Evolutionary conservation across 2,888 invertebrate species (phyloP), one percentile per base, ranked within the genome.

Genomic region (Coremacera marginata): DNA sequence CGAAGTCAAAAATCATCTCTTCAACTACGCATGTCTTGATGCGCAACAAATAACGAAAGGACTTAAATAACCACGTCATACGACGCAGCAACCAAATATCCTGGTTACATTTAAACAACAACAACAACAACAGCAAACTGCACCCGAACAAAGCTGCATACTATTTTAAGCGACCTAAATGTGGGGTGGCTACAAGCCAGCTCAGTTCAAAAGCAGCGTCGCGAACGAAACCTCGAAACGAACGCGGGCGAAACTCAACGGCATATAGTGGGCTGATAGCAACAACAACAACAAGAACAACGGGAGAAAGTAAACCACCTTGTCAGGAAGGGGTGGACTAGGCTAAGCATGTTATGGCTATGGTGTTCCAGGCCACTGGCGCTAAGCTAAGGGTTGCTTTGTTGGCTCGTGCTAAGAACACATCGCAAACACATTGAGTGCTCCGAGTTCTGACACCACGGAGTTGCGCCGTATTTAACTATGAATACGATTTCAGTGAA

Each of bases 381-480:
- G 70, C 76, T 68, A 72, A 25, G 34, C 31, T 65, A 74, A 31
- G 77, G 77, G 78, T 77, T 70, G 77, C 52, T 71, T 55, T 74
- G 57, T 22, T 44, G 49, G 25, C 68, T 51, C 14, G 68, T 68
- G 34, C 9, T 70, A 44, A 55, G 55, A 52, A 70, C 19, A 44
- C 31, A 25, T 62, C 72, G 72, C 72, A 73, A 34, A 60, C 44
- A 70, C n/a, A 74, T 34, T 74, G 67, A 74, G 74, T 74, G 51
- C 74, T 74, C 55, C 37, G 67, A 65, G 72, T 49, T 63, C 44
- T 51, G 75, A 83, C 84, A 84, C 85, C 82, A 81, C 82, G 84
- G 84, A 84, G 84, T 86, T 86, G 85, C 85, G 85, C 85, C 71
- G 78, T 75, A 55, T 57, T 72, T 68, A 49, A 49, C 22, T 19